A percentile compares a stretch with the other conserved stretches of the same genome.
Evolutionary conservation across 92 coral and sea anemone species (phyloP).

Genomic region (Micromussa lordhowensis): DNA sequence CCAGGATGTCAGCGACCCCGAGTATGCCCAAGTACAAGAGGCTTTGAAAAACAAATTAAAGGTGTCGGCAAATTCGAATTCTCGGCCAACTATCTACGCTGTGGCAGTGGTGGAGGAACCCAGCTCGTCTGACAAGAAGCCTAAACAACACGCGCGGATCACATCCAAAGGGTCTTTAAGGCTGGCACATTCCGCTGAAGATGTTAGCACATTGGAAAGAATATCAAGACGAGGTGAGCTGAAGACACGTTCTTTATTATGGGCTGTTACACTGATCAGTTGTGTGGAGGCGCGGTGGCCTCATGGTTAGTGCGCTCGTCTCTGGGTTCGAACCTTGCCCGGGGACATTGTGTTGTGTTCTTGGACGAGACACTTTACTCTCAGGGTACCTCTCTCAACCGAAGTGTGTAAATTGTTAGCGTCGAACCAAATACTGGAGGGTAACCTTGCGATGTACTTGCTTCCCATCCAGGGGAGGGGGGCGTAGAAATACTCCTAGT

Average conservation of each 20-base stretch:
- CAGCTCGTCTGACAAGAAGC: conserved; percentile 46
- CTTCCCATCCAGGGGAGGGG: too few relatives aligned
- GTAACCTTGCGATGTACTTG: too few relatives aligned
- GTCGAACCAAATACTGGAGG: too few relatives aligned
- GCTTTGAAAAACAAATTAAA: conserved; percentile 41
- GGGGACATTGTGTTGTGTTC: too few relatives aligned
- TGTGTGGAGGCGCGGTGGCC: too few relatives aligned
- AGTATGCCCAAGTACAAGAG: conserved; percentile 74
- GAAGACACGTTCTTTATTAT: not conserved
- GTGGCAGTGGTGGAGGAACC: conserved; percentile 34
- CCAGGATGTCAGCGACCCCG: conserved; percentile 78
- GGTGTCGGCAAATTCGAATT: conserved; percentile 6
- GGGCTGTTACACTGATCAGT: not conserved
- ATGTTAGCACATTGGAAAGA: conserved; percentile 64
- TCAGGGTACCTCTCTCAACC: too few relatives aligned
- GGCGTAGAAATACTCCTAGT: too few relatives aligned
- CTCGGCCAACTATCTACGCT: conserved; percentile 30
- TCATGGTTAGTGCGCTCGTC: too few relatives aligned
- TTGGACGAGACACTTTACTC: too few relatives aligned
- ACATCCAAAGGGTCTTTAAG: conserved; percentile 50
- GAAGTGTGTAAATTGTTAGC: too few relatives aligned
- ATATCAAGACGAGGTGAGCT: conserved; percentile 48
- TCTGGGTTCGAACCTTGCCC: too few relatives aligned
- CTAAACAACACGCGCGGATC: conserved; percentile 6
- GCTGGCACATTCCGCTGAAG: conserved; percentile 77